Conservation (phyloP, 2,797 vertebrate species). For the Cygnus olor region DNA sequence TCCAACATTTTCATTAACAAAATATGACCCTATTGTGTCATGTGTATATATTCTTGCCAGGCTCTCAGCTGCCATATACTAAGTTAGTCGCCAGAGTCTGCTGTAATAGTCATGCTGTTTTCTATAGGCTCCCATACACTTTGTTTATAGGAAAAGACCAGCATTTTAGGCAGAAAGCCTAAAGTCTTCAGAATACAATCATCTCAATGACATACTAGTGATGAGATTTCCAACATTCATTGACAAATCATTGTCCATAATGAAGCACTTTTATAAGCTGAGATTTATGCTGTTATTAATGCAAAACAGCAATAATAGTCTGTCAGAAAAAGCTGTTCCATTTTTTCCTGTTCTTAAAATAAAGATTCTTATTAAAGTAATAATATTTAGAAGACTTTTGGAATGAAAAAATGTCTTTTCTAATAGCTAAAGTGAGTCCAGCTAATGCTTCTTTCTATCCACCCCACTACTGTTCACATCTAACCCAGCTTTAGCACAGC, state of each 20-base stretch:
- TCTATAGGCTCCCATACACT: neutral
- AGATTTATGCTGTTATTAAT: neutral
- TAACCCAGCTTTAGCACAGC: neutral
- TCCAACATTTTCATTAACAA: neutral
- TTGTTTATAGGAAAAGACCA: neutral
- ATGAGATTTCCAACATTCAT: neutral
- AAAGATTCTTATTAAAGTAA: neutral
- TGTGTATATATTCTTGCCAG: neutral
- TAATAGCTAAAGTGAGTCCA: neutral
- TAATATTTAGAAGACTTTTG: neutral
- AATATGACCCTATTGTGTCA: neutral
- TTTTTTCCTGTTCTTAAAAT: neutral
- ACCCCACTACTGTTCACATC: neutral
- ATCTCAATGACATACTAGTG: rapidly evolving
- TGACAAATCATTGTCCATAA: neutral
- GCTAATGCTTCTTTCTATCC: neutral
- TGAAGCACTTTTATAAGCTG: neutral
- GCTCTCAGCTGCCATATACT: neutral
- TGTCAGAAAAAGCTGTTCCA: neutral
- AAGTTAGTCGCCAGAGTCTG: neutral
- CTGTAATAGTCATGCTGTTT: neutral
- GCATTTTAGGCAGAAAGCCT: neutral
- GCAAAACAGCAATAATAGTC: neutral
- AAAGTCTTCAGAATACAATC: neutral
- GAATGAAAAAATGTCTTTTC: neutral